Percentiles rank a stretch among this genome's conserved stretches.
phyloP scores from a whole-genome alignment of 2,888 invertebrate genomes.

The Antitype chi region DNA sequence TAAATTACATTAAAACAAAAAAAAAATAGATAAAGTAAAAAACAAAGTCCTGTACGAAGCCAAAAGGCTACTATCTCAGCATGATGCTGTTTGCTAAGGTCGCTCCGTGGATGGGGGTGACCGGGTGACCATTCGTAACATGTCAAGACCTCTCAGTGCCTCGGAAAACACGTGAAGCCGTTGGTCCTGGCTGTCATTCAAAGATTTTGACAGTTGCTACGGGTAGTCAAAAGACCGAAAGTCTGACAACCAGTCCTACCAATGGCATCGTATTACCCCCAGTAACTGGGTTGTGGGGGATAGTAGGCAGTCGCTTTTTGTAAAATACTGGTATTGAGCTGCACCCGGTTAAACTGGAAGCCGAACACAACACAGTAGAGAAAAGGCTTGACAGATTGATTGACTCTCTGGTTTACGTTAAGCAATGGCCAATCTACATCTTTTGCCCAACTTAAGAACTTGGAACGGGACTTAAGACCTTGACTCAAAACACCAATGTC shows the following conservation, averaged over 20 bases:
- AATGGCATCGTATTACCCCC: background rate
- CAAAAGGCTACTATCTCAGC: no score
- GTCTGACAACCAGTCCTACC: background rate
- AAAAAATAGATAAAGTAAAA: no score
- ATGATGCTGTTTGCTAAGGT: no score
- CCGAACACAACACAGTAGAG: no score
- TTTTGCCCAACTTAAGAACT: background rate
- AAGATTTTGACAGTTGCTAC: background rate
- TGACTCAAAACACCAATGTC: background rate
- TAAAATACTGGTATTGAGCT: background rate
- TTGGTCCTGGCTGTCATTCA: no score
- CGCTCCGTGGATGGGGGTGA: background rate
- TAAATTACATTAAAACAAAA: no score
- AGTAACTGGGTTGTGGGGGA: background rate
- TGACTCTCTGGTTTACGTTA: background rate
- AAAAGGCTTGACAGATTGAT: no score
- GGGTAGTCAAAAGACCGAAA: background rate
- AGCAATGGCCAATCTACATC: background rate
- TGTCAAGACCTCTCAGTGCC: no score
- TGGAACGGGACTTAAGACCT: fast-evolving
- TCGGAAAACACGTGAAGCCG: no score
- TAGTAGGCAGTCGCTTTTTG: background rate
- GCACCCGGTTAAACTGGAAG: no score
- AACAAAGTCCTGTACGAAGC: no score
- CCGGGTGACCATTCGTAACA: no score